Conservation (phyloP, 2,797 vertebrate species). For the Cyclura pinguis region DNA sequence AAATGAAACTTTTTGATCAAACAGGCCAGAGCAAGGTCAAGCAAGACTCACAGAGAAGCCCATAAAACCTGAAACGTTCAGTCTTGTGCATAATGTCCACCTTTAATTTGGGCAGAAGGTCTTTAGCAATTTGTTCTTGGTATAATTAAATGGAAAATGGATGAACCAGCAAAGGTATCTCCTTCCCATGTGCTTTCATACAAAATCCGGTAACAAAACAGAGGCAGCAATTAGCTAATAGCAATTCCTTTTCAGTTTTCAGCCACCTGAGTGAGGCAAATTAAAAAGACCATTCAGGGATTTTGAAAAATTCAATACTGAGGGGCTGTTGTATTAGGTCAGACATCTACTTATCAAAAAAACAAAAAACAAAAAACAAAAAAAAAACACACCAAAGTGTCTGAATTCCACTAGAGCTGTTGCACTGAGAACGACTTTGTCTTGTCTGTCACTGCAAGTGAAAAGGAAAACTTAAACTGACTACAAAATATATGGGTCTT, state of each 20-base stretch:
- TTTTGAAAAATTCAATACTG: not conserved
- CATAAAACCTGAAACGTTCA: not conserved
- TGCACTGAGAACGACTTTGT: not conserved
- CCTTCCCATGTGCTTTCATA: no score
- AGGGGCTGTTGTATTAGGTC: not conserved
- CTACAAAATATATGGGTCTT: not conserved
- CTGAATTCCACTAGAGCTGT: not conserved
- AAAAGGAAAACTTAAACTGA: not conserved
- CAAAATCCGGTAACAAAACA: not conserved
- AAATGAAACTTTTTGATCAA: not conserved
- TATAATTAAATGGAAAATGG: not conserved
- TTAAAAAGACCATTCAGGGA: not conserved
- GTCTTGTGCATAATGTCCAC: not conserved
- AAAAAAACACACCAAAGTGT: not conserved
- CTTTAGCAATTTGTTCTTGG: not conserved
- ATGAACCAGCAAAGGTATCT: not conserved
- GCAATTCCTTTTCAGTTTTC: not conserved
- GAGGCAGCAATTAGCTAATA: not conserved
- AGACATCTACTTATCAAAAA: not conserved
- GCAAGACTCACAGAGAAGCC: not conserved
- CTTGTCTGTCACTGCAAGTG: not conserved
- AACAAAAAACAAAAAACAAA: no score
- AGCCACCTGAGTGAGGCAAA: not conserved
- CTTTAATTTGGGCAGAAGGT: not conserved
- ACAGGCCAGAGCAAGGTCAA: constrained; percentile 3